phyloP scores from a whole-genome alignment of 1,140 invertebrate genomes.

The Drosophila virilis region DNA sequence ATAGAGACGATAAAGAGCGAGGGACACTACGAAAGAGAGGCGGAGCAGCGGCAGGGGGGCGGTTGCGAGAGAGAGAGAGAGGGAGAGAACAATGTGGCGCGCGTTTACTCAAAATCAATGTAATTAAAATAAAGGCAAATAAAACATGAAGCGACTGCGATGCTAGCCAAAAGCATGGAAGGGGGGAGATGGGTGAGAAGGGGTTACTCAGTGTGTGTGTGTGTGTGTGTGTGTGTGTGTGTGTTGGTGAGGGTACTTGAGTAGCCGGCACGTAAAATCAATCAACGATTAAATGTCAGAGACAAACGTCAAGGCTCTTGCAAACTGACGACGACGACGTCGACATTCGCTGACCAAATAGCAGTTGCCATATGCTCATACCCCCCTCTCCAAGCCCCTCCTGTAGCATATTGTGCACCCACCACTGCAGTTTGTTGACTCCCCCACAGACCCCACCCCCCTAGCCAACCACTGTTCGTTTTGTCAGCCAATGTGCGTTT shows the following conservation, averaged over 20 bases:
- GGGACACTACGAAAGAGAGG: not conserved
- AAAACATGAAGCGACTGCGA: constrained; percentile 24
- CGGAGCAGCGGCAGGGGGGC: too few relatives aligned
- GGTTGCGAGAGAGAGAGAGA: not conserved
- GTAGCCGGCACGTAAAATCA: constrained; percentile 59
- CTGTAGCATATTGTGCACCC: not conserved
- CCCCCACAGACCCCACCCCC: not conserved
- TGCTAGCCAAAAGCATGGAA: constrained; percentile 1
- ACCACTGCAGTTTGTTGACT: constrained; percentile 5
- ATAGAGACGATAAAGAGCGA: constrained; percentile 36
- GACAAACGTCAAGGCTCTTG: constrained; percentile 37
- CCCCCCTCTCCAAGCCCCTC: not conserved
- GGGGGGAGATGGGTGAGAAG: not conserved
- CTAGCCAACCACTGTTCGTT: too few relatives aligned
- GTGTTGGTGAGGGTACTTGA: not conserved
- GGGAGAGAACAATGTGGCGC: constrained; percentile 51
- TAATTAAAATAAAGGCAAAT: constrained; percentile 75
- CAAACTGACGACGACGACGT: not conserved
- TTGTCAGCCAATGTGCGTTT: constrained; percentile 32
- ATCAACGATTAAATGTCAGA: constrained; percentile 71
- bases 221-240: not conserved
- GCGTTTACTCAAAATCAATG: constrained; percentile 77
- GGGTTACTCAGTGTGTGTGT: not conserved
- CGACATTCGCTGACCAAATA: constrained; percentile 55
- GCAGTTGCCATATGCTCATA: not conserved